Evolutionary conservation across 2,113 vertebrate genomes (phyloP).

Genomic region (Cephalopterus ornatus): DNA sequence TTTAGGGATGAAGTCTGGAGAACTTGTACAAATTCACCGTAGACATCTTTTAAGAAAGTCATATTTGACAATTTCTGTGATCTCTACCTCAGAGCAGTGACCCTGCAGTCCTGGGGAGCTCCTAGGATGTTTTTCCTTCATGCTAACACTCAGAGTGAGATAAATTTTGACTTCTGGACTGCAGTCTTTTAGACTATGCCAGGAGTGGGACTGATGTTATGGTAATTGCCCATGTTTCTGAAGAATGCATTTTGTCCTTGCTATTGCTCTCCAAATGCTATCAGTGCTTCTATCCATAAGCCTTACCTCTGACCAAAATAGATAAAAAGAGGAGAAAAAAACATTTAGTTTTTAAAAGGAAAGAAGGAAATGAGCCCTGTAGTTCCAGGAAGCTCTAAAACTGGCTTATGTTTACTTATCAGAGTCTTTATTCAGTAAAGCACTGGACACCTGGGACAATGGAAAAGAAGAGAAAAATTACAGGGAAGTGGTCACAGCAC

Average conservation of each 20-base stretch:
- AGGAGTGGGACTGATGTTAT: neutral
- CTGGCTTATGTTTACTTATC: neutral
- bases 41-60: neutral
- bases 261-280: neutral
- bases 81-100: neutral
- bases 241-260: neutral
- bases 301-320: neutral
- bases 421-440: neutral
- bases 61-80: neutral
- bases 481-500: neutral
- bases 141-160: neutral
- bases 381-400: neutral
- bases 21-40: neutral
- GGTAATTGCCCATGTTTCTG: neutral
- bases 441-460: neutral
- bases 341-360: neutral
- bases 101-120: neutral
- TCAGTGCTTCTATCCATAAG: neutral
- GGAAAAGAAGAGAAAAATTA: neutral
- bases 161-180: neutral
- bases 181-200: neutral
- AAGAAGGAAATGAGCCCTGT: neutral
- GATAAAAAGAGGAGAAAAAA: neutral
- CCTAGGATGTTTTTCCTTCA: neutral
- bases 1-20: fast-evolving